phyloP scores from a whole-genome alignment of 2,797 vertebrate species.

The Kryptolebias ocellatus region DNA sequence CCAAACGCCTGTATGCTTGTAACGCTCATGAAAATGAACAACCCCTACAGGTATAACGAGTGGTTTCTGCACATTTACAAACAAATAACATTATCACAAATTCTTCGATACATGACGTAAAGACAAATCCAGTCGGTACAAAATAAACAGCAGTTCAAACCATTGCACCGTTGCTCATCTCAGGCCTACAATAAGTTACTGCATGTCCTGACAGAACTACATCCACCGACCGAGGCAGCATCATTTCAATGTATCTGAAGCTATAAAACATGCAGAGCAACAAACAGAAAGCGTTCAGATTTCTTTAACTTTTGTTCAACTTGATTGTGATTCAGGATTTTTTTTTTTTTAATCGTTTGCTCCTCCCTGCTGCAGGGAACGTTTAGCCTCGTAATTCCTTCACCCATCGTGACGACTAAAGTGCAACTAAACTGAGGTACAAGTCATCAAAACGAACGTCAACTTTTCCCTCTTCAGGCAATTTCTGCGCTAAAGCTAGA shows the following conservation, averaged over 20 bases:
- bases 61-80: conserved; percentile 47
- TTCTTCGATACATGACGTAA: conserved; percentile 37
- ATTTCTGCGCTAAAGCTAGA: background rate
- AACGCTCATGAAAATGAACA: conserved; percentile 1
- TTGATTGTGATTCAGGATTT: conserved; percentile 36
- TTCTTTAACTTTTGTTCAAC: conserved; percentile 11
- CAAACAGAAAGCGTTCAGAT: conserved; percentile 7
- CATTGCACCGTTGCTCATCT: conserved; percentile 63
- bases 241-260: conserved; percentile 25
- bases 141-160: conserved; percentile 58
- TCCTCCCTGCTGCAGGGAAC: conserved; percentile 54
- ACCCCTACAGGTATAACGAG: conserved; percentile 22
- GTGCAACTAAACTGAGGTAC: conserved; percentile 27
- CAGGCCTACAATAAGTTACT: conserved; percentile 51
- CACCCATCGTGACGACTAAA: conserved; percentile 27
- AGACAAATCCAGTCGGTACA: conserved; percentile 50
- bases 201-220: conserved; percentile 51
- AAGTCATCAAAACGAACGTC: conserved; percentile 27
- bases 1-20: conserved; percentile 29
- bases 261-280: conserved; percentile 38
- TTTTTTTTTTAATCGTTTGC: conserved; percentile 3
- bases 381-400: background rate
- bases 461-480: background rate
- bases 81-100: conserved; percentile 46
- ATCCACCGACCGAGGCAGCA: conserved; percentile 26